phyloP scores from a whole-genome alignment of 2,113 vertebrate species.

The Jacana jacana region DNA sequence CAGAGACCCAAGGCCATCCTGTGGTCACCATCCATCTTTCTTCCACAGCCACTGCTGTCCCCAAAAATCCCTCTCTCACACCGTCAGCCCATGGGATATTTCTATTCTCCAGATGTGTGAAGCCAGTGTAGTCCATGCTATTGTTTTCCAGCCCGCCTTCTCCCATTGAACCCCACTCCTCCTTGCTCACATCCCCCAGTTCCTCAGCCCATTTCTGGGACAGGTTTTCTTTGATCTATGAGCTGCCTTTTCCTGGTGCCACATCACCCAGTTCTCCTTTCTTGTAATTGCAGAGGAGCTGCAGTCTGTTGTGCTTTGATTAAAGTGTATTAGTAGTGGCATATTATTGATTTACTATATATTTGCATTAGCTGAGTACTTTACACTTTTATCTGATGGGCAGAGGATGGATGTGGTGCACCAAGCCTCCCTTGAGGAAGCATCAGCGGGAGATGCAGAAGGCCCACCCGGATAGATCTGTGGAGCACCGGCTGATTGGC shows the following conservation, averaged over 20 bases:
- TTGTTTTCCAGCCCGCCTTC: background rate
- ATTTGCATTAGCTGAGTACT: conserved; percentile 47
- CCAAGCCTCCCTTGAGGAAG: background rate
- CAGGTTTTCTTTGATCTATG: background rate
- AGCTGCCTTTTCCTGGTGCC: background rate
- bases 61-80: accelerated
- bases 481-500: background rate
- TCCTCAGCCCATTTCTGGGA: background rate
- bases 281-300: background rate
- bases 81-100: background rate
- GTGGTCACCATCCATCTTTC: background rate
- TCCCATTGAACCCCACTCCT: background rate
- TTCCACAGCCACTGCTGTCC: background rate
- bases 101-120: background rate
- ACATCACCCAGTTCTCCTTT: background rate
- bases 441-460: background rate
- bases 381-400: conserved; percentile 52
- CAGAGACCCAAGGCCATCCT: background rate
- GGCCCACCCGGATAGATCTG: conserved; percentile 29
- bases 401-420: background rate
- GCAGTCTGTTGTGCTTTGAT: conserved; percentile 46
- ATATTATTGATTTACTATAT: conserved; percentile 48
- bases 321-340: conserved; percentile 35
- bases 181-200: background rate
- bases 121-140: accelerated